phyloP scores from a whole-genome alignment of 2,797 vertebrate species.

The Acanthurus lineatus region DNA sequence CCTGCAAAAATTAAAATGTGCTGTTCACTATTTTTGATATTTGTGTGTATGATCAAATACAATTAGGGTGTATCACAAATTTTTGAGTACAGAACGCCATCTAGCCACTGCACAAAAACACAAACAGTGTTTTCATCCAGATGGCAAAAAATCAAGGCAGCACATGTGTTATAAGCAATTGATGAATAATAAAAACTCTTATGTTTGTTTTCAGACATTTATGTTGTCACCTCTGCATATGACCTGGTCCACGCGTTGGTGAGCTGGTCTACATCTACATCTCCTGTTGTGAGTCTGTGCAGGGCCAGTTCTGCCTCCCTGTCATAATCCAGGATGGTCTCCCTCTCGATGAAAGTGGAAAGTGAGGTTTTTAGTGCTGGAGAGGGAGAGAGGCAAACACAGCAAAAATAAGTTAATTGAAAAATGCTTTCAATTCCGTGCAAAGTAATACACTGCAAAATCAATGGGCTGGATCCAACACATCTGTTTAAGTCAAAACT shows the following conservation, averaged over 20 bases:
- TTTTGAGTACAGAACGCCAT: no score
- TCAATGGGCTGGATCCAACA: background rate
- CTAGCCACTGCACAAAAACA: no score
- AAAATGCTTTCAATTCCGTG: background rate
- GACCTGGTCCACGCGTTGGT: slow-evolving; percentile 91
- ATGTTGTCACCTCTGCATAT: slow-evolving; percentile 91
- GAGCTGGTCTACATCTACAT: slow-evolving; percentile 89
- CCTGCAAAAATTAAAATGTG: slow-evolving; percentile 12
- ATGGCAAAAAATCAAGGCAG: no score
- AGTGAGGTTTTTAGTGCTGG: slow-evolving; percentile 91
- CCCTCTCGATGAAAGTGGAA: slow-evolving; percentile 88
- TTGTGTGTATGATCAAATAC: no score
- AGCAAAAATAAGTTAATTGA: background rate
- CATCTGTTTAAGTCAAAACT: background rate
- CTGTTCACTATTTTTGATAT: no score
- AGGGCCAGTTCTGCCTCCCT: slow-evolving; percentile 90
- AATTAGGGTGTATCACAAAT: no score
- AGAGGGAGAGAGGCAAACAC: background rate
- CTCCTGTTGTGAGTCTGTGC: slow-evolving; percentile 88
- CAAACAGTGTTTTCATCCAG: no score
- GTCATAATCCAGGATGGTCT: slow-evolving; percentile 91
- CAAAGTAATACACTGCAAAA: background rate
- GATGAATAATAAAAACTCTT: background rate
- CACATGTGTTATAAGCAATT: background rate
- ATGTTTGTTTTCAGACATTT: background rate